phyloP scores from a whole-genome alignment of 2,888 invertebrate genomes.

The Lasioglossum leucozonium region DNA sequence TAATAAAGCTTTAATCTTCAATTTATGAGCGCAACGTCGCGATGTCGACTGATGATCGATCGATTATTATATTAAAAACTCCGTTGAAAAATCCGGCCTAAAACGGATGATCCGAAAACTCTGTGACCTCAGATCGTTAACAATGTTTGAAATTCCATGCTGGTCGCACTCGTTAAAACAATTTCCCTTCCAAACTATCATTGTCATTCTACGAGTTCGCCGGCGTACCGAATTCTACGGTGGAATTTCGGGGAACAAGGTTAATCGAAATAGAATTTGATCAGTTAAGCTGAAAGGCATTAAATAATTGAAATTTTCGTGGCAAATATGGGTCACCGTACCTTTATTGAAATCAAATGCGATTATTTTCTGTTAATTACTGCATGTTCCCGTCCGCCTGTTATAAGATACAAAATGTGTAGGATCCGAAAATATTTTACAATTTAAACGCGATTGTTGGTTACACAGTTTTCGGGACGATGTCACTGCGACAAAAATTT shows the following conservation, averaged over 20 bases:
- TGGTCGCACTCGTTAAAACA: constrained; percentile 21
- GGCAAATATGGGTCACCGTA: not conserved
- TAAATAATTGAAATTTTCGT: constrained; percentile 39
- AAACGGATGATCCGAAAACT: not conserved
- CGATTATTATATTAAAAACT: not conserved
- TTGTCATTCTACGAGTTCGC: constrained; percentile 34
- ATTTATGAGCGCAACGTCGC: not conserved
- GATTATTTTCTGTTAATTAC: not conserved
- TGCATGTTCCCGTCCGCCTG: not conserved
- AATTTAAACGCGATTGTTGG: not conserved
- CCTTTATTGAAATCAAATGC: not conserved
- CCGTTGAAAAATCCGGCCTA: not conserved
- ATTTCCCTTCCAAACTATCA: constrained; percentile 30
- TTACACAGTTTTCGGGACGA: not conserved
- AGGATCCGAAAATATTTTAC: not conserved
- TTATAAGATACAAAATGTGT: not conserved
- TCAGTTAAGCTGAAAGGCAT: constrained; percentile 27
- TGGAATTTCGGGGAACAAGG: constrained; percentile 48
- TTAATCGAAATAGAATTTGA: constrained; percentile 45
- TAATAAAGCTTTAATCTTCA: not conserved
- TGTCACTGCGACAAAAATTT: not conserved
- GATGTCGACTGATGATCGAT: too few species aligned
- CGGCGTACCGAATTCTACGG: constrained; percentile 26
- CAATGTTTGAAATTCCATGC: constrained; percentile 21
- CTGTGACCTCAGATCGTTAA: not conserved